Base-by-base conservation (phyloP, 2,113 vertebrate genomes). In the Myanophis thanlyinensis region DNA sequence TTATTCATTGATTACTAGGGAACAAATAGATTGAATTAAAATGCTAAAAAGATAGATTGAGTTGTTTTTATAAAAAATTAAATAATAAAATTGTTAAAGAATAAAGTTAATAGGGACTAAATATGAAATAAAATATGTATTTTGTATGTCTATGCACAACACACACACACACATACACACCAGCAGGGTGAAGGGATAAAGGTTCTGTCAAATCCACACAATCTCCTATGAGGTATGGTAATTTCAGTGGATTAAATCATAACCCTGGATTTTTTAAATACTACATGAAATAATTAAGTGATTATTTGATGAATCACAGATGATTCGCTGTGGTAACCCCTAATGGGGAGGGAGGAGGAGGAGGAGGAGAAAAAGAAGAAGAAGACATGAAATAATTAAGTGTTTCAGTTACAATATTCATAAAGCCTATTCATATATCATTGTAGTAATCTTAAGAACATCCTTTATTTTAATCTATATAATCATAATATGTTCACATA, bases 21-120 rank as follows among this genome's bases (percentile, higher is more conserved):
- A 40, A 80, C 48, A 46, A 80, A 89, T 22, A 88, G 23, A 73
- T 53, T 67, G 30, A 73, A 92, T 9, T 46, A 27, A 30, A 27
- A 88, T 88, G 51, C 94, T 93, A 20, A 90, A 62, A 94, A 95
- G 89, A 93, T 89, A 73, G 93, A 90, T 87, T 91, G 27, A 59
- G 12, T 30, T 59, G 3, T 59, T 59, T 30, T 10, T 30, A 59
- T 54, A 54, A 54, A 27, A 59, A 11, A 59, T 11, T 59, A 59
- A 59, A 30, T 59, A 59, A 30, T 59, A 56, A 56, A 25, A 23
- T 56, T 56, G 91, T 67, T 51, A 93, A 54, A 93, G 2, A 2
- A 93, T n/a, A n/a, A n/a, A n/a, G n/a, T n/a, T n/a, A n/a, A n/a
- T 96, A 94, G 23, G 27, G 1, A 67, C 2, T 27, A 62, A 62